Evolutionary conservation across 2,797 vertebrate species (phyloP).

Genomic region (Atherinosoma microstoma): DNA sequence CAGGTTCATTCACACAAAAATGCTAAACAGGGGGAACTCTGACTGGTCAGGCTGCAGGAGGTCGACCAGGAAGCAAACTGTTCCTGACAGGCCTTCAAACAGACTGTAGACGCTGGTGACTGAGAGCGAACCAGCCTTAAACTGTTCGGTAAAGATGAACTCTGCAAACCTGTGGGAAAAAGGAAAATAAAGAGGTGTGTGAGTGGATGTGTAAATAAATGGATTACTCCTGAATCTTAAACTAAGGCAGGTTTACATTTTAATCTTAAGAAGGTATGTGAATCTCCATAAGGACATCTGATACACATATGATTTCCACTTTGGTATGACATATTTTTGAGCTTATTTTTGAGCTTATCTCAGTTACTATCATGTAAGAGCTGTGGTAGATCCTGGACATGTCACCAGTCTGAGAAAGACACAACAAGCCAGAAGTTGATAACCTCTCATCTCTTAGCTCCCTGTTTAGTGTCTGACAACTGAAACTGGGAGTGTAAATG

Average conservation of each 20-base stretch:
- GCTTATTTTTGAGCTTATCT: not conserved
- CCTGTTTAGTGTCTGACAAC: too few relatives aligned
- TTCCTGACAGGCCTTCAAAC: slow-evolving; percentile 91
- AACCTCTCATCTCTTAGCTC: too few relatives aligned
- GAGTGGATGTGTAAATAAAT: not conserved
- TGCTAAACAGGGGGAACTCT: slow-evolving; percentile 90
- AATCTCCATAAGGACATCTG: not conserved
- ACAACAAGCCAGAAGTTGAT: too few relatives aligned
- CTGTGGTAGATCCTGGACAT: too few relatives aligned
- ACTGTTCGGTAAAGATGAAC: slow-evolving; percentile 92
- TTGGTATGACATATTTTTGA: not conserved
- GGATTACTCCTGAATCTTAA: not conserved
- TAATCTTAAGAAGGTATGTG: not conserved
- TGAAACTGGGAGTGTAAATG: too few relatives aligned
- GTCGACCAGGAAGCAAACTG: slow-evolving; percentile 91
- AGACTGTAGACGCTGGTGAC: slow-evolving; percentile 88
- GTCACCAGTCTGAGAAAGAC: too few relatives aligned
- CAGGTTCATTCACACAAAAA: slow-evolving; percentile 85
- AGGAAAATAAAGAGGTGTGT: not conserved
- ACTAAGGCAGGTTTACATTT: not conserved
- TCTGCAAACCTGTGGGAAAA: slow-evolving; percentile 88
- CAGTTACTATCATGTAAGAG: not conserved
- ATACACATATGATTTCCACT: not conserved
- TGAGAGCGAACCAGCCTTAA: slow-evolving; percentile 86
- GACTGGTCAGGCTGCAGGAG: slow-evolving; percentile 90